Evolutionary conservation across 2,888 invertebrate genomes (phyloP).

Genomic region (Mamestra brassicae): DNA sequence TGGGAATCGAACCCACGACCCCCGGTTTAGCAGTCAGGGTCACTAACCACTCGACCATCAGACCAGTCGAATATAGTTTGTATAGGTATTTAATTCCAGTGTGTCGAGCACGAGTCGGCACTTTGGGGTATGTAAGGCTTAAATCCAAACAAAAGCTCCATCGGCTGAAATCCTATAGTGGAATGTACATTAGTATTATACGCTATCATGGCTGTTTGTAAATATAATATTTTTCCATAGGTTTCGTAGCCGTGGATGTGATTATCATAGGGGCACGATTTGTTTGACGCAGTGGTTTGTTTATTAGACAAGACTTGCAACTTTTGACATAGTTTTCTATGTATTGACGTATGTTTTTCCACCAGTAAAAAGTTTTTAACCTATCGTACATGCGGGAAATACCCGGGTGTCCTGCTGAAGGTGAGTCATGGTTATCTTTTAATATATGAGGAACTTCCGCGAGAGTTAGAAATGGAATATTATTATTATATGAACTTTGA

Average conservation of each 20-base stretch:
- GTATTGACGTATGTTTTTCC: constrained; percentile 3
- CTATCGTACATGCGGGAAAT: background rate
- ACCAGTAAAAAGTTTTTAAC: background rate
- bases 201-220: too few species aligned
- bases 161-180: too few species aligned
- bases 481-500: background rate
- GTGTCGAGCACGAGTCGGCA: too few species aligned
- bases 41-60: too few species aligned
- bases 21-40: too few species aligned
- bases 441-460: background rate
- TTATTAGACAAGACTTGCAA: background rate
- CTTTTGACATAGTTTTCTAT: background rate
- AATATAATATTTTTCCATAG: background rate
- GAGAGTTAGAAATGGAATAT: background rate
- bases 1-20: too few species aligned
- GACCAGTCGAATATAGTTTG: too few species aligned
- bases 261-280: background rate
- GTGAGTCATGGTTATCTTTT: too few species aligned
- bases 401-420: background rate
- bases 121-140: too few species aligned
- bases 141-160: too few species aligned
- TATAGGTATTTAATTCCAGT: too few species aligned
- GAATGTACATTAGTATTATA: too few species aligned
- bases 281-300: background rate
- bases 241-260: background rate